phyloP scores from a whole-genome alignment of 2,113 vertebrate species.

The Alethe castanea region DNA sequence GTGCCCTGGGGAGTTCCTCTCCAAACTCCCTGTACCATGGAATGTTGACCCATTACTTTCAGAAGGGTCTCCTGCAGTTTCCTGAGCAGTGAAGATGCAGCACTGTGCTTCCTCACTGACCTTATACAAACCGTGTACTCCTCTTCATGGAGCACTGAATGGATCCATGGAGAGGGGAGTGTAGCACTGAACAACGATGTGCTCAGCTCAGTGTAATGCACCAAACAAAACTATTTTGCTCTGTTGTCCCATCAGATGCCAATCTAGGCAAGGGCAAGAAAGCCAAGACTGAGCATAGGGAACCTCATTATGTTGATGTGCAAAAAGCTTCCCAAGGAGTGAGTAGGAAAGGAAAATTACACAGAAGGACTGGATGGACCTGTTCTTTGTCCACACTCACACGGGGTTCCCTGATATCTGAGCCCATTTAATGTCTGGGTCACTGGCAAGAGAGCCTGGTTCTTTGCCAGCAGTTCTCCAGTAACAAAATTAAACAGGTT shows the following conservation, averaged over 20 bases:
- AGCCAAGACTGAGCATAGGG: not conserved
- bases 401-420: not conserved
- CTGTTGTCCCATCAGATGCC: not conserved
- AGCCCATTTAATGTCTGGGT: not conserved
- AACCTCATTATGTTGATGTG: not conserved
- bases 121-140: rapidly evolving
- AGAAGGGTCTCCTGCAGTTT: not conserved
- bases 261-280: not conserved
- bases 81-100: not conserved
- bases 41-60: not conserved
- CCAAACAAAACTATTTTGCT: not conserved
- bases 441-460: not conserved
- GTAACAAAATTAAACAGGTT: not conserved
- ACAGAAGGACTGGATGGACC: rapidly evolving
- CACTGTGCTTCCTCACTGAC: not conserved
- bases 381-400: not conserved
- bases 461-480: not conserved
- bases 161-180: not conserved
- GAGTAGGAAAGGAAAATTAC: not conserved
- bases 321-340: not conserved
- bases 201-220: not conserved
- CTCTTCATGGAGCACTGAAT: rapidly evolving
- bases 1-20: not conserved
- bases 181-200: rapidly evolving
- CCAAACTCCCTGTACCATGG: not conserved